A percentile compares a stretch with the other conserved stretches of the same genome.
These are phyloP conservation scores for Anthopleura xanthogrammica DNA, from an alignment of 92 coral and sea anemone genomes.

Conservation along the genomic window DNA sequence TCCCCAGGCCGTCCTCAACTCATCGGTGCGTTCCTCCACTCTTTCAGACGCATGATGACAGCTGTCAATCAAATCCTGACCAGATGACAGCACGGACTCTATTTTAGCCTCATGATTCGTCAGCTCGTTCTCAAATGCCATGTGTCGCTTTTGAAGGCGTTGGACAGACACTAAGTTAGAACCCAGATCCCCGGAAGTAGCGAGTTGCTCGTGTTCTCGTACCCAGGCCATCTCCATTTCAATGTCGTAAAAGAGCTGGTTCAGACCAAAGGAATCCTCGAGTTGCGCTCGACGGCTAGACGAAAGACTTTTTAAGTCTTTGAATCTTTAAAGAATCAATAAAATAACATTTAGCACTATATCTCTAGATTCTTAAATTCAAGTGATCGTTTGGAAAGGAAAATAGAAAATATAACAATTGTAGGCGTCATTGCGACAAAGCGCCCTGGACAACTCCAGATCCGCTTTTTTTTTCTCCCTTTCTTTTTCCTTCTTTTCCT, in stretches of 20 bases:
- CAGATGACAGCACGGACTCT: conserved; percentile 69
- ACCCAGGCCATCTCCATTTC: conserved; percentile 92
- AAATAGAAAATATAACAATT: no score
- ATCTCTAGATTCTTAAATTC: background rate
- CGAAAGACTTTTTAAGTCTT: conserved; percentile 64
- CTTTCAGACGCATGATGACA: conserved; percentile 79
- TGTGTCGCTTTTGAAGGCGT: conserved; percentile 84
- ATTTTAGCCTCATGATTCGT: conserved; percentile 74
- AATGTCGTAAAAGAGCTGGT: conserved; percentile 87
- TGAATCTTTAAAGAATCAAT: conserved; percentile 40
- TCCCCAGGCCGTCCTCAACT: conserved; percentile 69
- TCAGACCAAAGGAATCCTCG: conserved; percentile 84
- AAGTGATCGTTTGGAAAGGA: background rate
- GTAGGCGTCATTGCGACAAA: background rate
- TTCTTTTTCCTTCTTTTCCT: no score
- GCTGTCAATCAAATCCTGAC: conserved; percentile 97
- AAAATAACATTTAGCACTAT: background rate
- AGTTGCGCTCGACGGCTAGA: conserved; percentile 70
- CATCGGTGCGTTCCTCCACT: conserved; percentile 86
- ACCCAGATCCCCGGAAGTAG: conserved; percentile 89
- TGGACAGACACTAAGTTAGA: conserved; percentile 82
- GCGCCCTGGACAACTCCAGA: no score
- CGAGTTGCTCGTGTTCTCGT: conserved; percentile 83
- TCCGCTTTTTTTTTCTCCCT: no score
- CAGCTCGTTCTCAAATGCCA: conserved; percentile 89